Percentiles rank a stretch among this genome's conserved stretches.
These are phyloP conservation scores for Belonocnema kinseyi DNA, from an alignment of 1,140 invertebrate species.

Conservation along the genomic window DNA sequence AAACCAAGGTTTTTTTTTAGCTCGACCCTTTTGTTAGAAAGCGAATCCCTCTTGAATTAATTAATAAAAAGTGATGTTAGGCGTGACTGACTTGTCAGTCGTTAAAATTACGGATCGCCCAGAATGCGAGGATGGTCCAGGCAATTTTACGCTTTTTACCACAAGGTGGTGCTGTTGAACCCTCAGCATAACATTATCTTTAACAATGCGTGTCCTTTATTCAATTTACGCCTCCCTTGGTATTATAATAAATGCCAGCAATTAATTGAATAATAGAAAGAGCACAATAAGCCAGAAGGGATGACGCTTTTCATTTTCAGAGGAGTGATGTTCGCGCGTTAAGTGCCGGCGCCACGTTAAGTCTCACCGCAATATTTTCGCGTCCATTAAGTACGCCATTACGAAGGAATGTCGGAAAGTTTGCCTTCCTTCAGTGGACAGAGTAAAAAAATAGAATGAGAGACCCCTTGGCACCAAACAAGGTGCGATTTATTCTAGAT, in stretches of 20 bases:
- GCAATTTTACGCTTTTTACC: slow-evolving; percentile 50
- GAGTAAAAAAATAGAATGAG: neutral
- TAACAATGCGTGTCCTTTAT: slow-evolving; percentile 63
- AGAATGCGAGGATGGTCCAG: slow-evolving; percentile 37
- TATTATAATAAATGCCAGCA: slow-evolving; percentile 63
- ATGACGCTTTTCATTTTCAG: slow-evolving; percentile 56
- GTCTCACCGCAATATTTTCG: slow-evolving; percentile 61
- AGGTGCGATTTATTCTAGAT: slow-evolving; percentile 1
- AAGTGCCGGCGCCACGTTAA: slow-evolving; percentile 57
- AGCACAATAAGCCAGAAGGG: slow-evolving; percentile 60
- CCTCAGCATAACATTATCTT: slow-evolving; percentile 53
- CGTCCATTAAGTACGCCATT: slow-evolving; percentile 58
- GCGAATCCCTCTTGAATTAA: slow-evolving; percentile 53
- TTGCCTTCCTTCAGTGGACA: slow-evolving; percentile 38
- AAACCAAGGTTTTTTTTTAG: slow-evolving; percentile 40
- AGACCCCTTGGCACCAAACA: slow-evolving; percentile 23
- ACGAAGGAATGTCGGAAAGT: slow-evolving; percentile 48
- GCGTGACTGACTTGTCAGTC: slow-evolving; percentile 42
- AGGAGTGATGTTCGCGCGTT: slow-evolving; percentile 42
- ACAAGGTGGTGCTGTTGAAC: slow-evolving; percentile 20
- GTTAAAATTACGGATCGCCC: slow-evolving; percentile 57
- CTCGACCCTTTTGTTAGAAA: slow-evolving; percentile 26
- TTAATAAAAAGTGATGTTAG: slow-evolving; percentile 53
- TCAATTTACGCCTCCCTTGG: slow-evolving; percentile 57
- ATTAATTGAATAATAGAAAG: slow-evolving; percentile 71